phyloP scores from a whole-genome alignment of 2,888 invertebrate species.

The Rotaria macrura region DNA sequence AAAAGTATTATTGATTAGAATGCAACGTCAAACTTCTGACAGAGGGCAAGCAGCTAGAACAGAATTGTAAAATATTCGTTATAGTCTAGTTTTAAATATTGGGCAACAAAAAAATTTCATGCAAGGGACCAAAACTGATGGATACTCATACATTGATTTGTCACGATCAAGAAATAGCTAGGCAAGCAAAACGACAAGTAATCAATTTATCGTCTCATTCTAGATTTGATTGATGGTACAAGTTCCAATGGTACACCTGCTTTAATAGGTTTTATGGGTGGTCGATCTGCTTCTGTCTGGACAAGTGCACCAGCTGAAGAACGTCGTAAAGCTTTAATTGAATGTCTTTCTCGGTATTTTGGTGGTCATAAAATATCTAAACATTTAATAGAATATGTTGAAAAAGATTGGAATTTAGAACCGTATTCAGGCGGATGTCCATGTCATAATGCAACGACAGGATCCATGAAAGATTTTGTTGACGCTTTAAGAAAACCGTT shows the following conservation, averaged over 20 bases:
- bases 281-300: slow-evolving; percentile 41
- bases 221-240: slow-evolving; percentile 45
- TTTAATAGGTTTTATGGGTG: slow-evolving; percentile 48
- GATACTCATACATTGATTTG: no score
- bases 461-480: slow-evolving; percentile 29
- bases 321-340: slow-evolving; percentile 46
- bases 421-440: slow-evolving; percentile 46
- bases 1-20: no score
- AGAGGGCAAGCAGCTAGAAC: no score
- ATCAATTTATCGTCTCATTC: slow-evolving; percentile 38
- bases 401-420: slow-evolving; percentile 47
- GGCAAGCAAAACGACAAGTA: no score
- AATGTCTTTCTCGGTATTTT: slow-evolving; percentile 44
- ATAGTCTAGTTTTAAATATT: no score
- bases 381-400: slow-evolving; percentile 43
- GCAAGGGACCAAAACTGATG: no score
- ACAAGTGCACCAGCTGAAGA: slow-evolving; percentile 38
- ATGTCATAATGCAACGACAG: slow-evolving; percentile 29
- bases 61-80: no score
- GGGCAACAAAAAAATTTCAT: no score
- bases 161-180: no score
- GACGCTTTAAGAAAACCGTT: neutral
- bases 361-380: slow-evolving; percentile 39
- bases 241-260: slow-evolving; percentile 46
- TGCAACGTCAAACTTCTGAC: no score